Evolutionary conservation across 92 coral and sea anemone genomes (phyloP).

Genomic region (Porites evermanni): DNA sequence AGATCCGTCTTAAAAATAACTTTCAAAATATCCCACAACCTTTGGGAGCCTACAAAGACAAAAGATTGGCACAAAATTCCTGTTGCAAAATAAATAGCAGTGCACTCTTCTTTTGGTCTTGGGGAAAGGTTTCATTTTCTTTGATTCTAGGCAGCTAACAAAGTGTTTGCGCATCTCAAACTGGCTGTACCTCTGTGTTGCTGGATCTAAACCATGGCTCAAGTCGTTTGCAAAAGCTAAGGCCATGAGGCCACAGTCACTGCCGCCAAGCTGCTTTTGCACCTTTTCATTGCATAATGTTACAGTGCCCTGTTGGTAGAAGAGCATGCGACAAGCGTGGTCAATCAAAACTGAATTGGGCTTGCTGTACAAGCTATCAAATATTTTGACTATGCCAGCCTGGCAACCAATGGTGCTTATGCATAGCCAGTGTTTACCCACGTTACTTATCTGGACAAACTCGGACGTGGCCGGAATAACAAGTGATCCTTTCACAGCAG

Average conservation of each 20-base stretch:
- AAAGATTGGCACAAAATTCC: conserved; percentile 29
- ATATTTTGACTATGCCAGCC: conserved; percentile 40
- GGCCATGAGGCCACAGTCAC: conserved; percentile 59
- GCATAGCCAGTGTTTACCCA: conserved; percentile 48
- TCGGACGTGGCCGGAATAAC: conserved; percentile 46
- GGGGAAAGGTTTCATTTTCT: conserved; percentile 44
- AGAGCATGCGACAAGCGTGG: conserved; percentile 60
- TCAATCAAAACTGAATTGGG: conserved; percentile 41
- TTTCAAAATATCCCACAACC: too few relatives aligned
- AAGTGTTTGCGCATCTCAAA: conserved; percentile 46
- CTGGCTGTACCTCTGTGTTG: conserved; percentile 44
- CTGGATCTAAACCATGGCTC: conserved; percentile 54
- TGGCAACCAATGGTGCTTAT: background rate
- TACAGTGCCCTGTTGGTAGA: background rate
- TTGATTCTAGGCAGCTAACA: conserved; percentile 46
- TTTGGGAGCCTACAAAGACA: conserved; percentile 61
- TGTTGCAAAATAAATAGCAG: conserved; percentile 7
- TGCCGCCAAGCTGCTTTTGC: conserved; percentile 50
- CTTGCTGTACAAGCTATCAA: conserved; percentile 50
- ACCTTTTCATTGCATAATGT: conserved; percentile 54
- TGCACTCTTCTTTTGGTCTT: conserved; percentile 47
- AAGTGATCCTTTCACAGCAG: conserved; percentile 29
- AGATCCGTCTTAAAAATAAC: too few relatives aligned
- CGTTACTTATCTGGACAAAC: conserved; percentile 24
- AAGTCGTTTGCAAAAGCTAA: conserved; percentile 63